Evolutionary conservation across 2,888 invertebrate species (phyloP).

Genomic region (Euproctis similis): DNA sequence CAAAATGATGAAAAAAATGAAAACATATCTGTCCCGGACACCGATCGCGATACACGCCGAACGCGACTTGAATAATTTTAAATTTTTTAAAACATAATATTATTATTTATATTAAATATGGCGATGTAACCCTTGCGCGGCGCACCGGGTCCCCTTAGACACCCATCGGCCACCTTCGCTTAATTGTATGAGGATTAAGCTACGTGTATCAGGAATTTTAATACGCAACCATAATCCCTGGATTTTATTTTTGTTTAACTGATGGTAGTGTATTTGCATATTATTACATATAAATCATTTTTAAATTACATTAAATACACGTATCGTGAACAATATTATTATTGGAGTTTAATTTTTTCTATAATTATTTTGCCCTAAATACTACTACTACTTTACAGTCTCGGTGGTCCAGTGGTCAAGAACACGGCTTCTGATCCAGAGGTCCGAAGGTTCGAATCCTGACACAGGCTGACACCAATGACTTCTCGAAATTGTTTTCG

Average conservation of each 20-base stretch:
- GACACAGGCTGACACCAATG: too few relatives aligned
- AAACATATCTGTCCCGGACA: conserved; percentile 57
- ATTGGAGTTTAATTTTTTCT: too few relatives aligned
- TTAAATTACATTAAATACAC: too few relatives aligned
- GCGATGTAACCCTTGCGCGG: conserved; percentile 40
- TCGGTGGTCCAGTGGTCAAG: too few relatives aligned
- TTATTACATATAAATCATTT: conserved; percentile 25
- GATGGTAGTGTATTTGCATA: conserved; percentile 50
- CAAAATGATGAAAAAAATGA: conserved; percentile 50
- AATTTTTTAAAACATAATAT: conserved; percentile 56
- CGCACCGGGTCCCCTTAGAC: conserved; percentile 28
- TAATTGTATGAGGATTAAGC: conserved; percentile 44
- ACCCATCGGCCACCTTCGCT: conserved; percentile 39
- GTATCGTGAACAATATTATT: too few relatives aligned
- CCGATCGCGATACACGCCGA: conserved; percentile 67
- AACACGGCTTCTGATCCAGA: too few relatives aligned
- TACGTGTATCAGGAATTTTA: conserved; percentile 62
- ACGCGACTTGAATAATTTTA: conserved; percentile 66
- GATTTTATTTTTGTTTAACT: conserved; percentile 61
- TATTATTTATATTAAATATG: conserved; percentile 56
- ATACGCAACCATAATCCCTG: conserved; percentile 46
- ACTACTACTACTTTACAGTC: too few relatives aligned
- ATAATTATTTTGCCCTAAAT: too few relatives aligned
- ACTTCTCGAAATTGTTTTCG: too few relatives aligned
- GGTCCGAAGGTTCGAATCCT: too few relatives aligned